Conservation (phyloP, 2,888 invertebrate genomes). For the Eristalis tenax region DNA sequence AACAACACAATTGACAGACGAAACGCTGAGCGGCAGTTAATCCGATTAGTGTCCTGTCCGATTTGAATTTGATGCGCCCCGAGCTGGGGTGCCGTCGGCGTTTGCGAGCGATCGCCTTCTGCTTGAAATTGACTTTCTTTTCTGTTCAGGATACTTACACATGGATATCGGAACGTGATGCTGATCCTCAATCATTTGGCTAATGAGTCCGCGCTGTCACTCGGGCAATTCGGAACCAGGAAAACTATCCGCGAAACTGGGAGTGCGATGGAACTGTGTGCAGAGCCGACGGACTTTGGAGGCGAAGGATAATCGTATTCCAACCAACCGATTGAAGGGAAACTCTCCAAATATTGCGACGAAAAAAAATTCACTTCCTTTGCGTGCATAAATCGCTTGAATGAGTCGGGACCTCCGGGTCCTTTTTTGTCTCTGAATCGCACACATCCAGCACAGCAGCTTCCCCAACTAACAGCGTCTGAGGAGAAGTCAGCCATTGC, state of each 20-base stretch:
- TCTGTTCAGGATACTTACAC: conserved; percentile 78
- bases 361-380: conserved; percentile 58
- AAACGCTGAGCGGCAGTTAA: conserved; percentile 46
- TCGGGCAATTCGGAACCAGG: neutral
- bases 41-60: conserved; percentile 68
- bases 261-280: neutral
- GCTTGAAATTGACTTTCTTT: conserved; percentile 1
- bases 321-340: conserved; percentile 67
- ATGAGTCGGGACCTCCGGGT: conserved; percentile 45
- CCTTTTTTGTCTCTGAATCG: neutral
- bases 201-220: neutral
- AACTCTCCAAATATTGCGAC: conserved; percentile 66
- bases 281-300: conserved; percentile 79
- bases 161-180: conserved; percentile 80
- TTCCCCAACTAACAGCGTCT: conserved; percentile 18
- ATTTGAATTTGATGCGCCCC: conserved; percentile 43
- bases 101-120: conserved; percentile 66
- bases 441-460: conserved; percentile 11
- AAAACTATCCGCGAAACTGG: neutral
- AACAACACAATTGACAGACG: conserved; percentile 40
- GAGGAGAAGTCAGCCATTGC: conserved; percentile 70
- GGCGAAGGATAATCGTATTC: conserved; percentile 58
- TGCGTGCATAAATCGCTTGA: conserved; percentile 61
- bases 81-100: conserved; percentile 10
- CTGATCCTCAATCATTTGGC: conserved; percentile 79